These are phyloP conservation scores for Aphelenchoides avenae DNA, from an alignment of 1,140 invertebrate genomes.

Conservation along the genomic window DNA sequence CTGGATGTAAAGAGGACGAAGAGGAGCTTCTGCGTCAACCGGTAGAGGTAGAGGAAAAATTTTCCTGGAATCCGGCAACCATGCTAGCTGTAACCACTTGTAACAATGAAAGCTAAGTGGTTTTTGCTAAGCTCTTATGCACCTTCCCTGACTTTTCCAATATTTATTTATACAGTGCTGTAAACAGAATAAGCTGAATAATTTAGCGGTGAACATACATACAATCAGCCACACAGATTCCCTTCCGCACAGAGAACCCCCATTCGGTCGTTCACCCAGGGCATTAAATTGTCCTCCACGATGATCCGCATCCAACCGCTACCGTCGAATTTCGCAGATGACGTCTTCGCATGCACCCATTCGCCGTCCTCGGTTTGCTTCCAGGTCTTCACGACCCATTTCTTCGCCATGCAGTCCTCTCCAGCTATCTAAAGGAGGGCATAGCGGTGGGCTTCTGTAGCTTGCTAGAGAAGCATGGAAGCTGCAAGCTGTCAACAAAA, in stretches of 20 bases:
- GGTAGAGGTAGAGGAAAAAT: too few species aligned
- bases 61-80: too few species aligned
- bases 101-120: too few species aligned
- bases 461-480: conserved; percentile 7
- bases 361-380: conserved; percentile 2
- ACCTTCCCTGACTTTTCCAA: too few species aligned
- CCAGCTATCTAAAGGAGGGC: conserved; percentile 22
- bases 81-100: too few species aligned
- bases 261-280: conserved; percentile 1
- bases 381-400: conserved; percentile 21
- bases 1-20: too few species aligned
- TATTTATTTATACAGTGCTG: too few species aligned
- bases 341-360: conserved; percentile 16
- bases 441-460: conserved; percentile 6
- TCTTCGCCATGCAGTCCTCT: conserved; percentile 18
- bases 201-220: too few species aligned
- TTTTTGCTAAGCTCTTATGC: too few species aligned
- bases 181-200: too few species aligned
- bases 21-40: too few species aligned
- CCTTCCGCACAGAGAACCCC: conserved; percentile 22
- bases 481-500: not conserved
- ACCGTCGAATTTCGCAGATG: conserved; percentile 13
- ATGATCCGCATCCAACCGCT: conserved; percentile 17
- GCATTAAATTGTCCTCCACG: conserved; percentile 31
- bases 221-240: conserved; percentile 15